Evolutionary conservation across 2,888 invertebrate species (phyloP), one percentile per base, ranked within the genome.

Genomic region (Cephus pygmeus): DNA sequence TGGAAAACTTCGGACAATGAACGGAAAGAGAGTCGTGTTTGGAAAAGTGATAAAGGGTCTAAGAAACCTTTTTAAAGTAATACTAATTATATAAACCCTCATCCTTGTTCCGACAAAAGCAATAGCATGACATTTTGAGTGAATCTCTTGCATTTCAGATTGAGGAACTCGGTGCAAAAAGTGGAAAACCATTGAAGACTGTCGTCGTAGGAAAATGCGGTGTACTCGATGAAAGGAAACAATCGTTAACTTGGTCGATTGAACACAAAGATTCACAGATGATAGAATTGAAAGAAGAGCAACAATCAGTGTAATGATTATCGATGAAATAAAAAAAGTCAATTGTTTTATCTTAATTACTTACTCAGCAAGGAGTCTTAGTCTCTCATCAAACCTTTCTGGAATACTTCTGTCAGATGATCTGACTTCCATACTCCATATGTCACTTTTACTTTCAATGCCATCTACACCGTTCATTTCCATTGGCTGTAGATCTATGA

Each of bases 11-110:
- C 90, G 92, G 69, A 93, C 93, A 77, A 92, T 94, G 75, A 92
- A 94, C 83, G 92, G 92, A 0, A 93, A 92, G 79, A 91, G 93
- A 81, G 92, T 93, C 1, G 94, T 94, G 23, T 94, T 94, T 84
- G 94, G 94, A 73, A 92, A 93, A 88, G 92, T 94, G 83, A 91
- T 90, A 73, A 74, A 77, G 11, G 90, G 90, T 40, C 74, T 89
- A 3, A 34, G 82, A 40, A 86, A 85, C 76, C 82, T 91, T 73
- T 83, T 83, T 12, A 88, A 89, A 81, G 91, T 90, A 87, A 31
- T 73, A 34, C 36, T 35, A 71, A 35, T 34, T 69, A 69, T 30
- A 11, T 30, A 6, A 15, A 15, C 33, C 31, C 34, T 35, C n/a
- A 31, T 68, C 9, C 34, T 3, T 36, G 35, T 68, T 12, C 11